A percentile compares a stretch with the other conserved stretches of the same genome.
Conservation (phyloP, 2,888 invertebrate species). For the Drosophila sordidula region DNA sequence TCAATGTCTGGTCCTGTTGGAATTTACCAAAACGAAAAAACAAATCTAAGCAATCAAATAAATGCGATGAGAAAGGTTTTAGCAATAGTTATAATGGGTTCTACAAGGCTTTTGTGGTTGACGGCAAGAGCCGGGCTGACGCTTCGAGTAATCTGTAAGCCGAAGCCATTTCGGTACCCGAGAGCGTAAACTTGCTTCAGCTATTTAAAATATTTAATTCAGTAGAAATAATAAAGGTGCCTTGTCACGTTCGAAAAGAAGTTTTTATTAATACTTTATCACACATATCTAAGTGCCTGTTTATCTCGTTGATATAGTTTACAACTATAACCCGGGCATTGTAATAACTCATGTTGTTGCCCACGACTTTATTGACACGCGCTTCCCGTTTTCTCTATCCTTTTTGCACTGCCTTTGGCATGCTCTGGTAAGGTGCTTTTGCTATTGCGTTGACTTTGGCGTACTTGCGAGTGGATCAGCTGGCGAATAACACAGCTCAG, state of each 20-base stretch:
- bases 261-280: too few relatives aligned
- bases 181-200: not conserved
- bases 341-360: too few relatives aligned
- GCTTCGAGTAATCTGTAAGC: not conserved
- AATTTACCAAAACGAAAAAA: conserved; percentile 21
- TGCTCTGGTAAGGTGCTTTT: conserved; percentile 39
- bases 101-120: conserved; percentile 43
- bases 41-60: conserved; percentile 36
- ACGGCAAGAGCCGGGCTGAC: conserved; percentile 18
- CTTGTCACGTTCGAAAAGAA: too few relatives aligned
- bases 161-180: not conserved
- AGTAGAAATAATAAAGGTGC: too few relatives aligned
- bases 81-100: conserved; percentile 47
- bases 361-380: not conserved
- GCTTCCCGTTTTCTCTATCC: not conserved
- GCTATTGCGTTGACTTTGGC: conserved; percentile 24
- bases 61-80: conserved; percentile 42
- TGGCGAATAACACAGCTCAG: conserved; percentile 64
- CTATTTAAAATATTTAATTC: not conserved
- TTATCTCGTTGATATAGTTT: too few relatives aligned
- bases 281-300: too few relatives aligned
- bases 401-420: conserved; percentile 1
- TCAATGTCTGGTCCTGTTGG: conserved; percentile 40
- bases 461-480: conserved; percentile 63
- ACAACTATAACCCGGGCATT: too few relatives aligned